phyloP scores from a whole-genome alignment of 2,888 invertebrate species.

The Lasioglossum marginatum region DNA sequence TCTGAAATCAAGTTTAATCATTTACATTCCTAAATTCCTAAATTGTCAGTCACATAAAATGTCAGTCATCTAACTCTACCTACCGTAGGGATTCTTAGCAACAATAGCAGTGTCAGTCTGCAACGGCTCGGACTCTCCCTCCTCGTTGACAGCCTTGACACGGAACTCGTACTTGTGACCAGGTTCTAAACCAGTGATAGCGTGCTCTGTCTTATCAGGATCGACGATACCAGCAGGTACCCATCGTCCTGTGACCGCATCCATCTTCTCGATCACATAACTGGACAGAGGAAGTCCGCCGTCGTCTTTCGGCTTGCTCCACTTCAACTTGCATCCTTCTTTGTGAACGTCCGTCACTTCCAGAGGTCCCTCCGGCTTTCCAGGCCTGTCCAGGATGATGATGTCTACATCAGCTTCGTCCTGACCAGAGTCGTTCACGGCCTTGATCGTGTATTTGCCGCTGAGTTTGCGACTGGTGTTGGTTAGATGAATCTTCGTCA shows the following conservation, averaged over 20 bases:
- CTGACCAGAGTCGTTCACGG: slow-evolving; percentile 96
- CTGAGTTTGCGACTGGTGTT: slow-evolving; percentile 94
- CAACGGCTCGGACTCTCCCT: slow-evolving; percentile 98
- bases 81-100: slow-evolving; percentile 98
- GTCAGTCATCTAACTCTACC: not conserved
- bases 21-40: no score
- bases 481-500: slow-evolving; percentile 92
- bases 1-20: slow-evolving; percentile 82
- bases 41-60: not conserved
- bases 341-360: slow-evolving; percentile 96
- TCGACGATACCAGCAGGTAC: slow-evolving; percentile 94
- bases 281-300: slow-evolving; percentile 96
- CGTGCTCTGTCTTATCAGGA: slow-evolving; percentile 92
- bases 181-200: slow-evolving; percentile 95
- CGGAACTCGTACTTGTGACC: slow-evolving; percentile 99
- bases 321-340: slow-evolving; percentile 96
- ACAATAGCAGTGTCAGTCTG: slow-evolving; percentile 94
- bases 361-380: slow-evolving; percentile 95
- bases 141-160: slow-evolving; percentile 98
- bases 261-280: slow-evolving; percentile 98
- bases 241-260: slow-evolving; percentile 94
- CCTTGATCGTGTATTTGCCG: slow-evolving; percentile 95
- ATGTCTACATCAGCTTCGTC: slow-evolving; percentile 98
- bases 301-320: slow-evolving; percentile 98
- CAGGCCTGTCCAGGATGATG: slow-evolving; percentile 93